Conservation (phyloP, 2,113 vertebrate species). For the Stomatorhinus ivindoensis region DNA sequence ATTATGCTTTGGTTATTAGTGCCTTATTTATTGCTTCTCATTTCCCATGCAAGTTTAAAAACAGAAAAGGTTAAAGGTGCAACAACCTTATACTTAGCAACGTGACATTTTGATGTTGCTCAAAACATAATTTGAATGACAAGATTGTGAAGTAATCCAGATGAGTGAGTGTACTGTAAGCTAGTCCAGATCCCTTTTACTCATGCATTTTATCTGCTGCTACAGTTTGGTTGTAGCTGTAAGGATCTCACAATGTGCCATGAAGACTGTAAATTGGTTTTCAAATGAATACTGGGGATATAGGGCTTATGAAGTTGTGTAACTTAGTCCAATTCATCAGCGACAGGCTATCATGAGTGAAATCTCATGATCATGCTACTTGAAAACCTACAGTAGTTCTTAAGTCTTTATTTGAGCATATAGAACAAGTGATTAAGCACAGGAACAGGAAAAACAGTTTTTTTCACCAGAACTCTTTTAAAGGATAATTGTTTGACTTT, state of each 20-base stretch:
- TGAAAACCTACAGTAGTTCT: background rate
- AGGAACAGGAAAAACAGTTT: conserved; percentile 21
- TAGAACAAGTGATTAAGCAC: conserved; percentile 18
- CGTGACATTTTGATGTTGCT: background rate
- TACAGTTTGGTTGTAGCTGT: background rate
- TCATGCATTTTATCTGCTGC: background rate
- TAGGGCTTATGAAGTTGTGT: background rate
- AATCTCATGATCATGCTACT: background rate
- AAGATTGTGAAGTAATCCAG: background rate
- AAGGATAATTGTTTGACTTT: conserved; percentile 61
- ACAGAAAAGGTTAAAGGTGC: background rate
- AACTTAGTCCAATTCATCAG: background rate
- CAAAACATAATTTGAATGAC: background rate
- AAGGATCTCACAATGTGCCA: background rate
- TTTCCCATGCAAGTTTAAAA: background rate
- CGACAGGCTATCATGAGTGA: background rate
- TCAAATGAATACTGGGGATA: conserved; percentile 2
- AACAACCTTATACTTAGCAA: background rate
- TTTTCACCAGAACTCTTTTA: conserved; percentile 36
- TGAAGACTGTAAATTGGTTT: background rate
- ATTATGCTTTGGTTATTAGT: background rate
- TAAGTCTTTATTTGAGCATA: background rate
- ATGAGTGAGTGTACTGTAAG: background rate
- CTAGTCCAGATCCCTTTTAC: background rate
- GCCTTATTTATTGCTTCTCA: background rate